Percentiles rank a stretch among this genome's conserved stretches.
phyloP scores from a whole-genome alignment of 2,113 vertebrate genomes.

The Triplophysa rosa region DNA sequence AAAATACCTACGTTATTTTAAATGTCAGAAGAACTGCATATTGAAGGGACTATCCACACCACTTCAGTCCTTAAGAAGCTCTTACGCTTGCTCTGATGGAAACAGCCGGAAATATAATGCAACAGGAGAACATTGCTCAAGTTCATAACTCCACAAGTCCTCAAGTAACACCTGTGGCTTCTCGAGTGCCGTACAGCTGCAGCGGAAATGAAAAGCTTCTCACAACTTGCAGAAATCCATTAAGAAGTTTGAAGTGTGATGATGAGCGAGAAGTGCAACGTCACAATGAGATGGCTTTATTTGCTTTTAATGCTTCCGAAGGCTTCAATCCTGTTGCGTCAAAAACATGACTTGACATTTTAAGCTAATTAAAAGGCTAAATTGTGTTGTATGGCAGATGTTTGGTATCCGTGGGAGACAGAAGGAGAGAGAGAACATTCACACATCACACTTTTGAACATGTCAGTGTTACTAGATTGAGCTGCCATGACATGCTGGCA shows the following conservation, averaged over 20 bases:
- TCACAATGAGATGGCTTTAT: not conserved
- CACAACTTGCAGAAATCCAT: not conserved
- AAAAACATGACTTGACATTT: not conserved
- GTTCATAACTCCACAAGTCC: not conserved
- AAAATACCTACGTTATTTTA: not conserved
- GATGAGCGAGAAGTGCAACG: not conserved
- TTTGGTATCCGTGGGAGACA: conserved; percentile 14
- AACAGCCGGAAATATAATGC: not conserved
- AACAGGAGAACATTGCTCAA: not conserved
- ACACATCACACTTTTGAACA: conserved; percentile 32
- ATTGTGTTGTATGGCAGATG: conserved; percentile 20
- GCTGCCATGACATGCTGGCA: not conserved
- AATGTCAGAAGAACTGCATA: not conserved
- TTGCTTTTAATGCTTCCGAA: not conserved
- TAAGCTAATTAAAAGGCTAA: not conserved
- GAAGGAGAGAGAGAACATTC: conserved; percentile 24
- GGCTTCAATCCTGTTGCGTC: not conserved
- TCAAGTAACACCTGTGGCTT: not conserved
- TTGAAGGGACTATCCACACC: not conserved
- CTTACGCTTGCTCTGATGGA: not conserved
- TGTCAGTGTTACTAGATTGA: conserved; percentile 7
- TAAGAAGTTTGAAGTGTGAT: not conserved
- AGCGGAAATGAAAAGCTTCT: not conserved
- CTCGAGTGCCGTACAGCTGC: not conserved
- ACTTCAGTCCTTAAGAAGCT: not conserved